Conservation (phyloP, 2,888 invertebrate genomes). For the Cecidostiba fungosa region DNA sequence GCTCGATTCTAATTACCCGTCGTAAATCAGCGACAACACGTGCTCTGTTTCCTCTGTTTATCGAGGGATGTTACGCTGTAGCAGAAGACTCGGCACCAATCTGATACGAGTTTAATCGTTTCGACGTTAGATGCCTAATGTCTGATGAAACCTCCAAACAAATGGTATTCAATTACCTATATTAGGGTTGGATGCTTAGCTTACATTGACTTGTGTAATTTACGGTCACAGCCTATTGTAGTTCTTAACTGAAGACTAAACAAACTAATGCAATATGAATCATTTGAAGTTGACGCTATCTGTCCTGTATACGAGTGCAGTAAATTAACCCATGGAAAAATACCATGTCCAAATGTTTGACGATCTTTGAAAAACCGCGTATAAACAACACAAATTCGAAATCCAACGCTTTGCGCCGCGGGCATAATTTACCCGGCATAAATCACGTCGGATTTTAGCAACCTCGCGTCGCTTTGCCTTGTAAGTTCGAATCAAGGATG, state of each 20-base stretch:
- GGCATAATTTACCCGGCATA: slow-evolving; percentile 54
- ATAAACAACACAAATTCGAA: background rate
- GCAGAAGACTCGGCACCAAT: slow-evolving; percentile 61
- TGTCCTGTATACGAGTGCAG: too few species aligned
- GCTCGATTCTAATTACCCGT: slow-evolving; percentile 78
- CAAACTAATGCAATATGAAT: too few species aligned
- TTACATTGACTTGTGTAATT: too few species aligned
- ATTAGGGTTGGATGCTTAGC: too few species aligned
- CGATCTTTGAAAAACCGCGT: background rate
- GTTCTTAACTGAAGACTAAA: too few species aligned
- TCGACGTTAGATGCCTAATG: slow-evolving; percentile 64
- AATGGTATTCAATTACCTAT: slow-evolving; percentile 10
- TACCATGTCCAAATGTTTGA: background rate
- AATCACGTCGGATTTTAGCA: slow-evolving; percentile 66
- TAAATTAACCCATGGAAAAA: too few species aligned
- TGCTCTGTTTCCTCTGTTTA: slow-evolving; percentile 78
- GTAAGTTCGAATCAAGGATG: slow-evolving; percentile 63
- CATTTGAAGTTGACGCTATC: too few species aligned
- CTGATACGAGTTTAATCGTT: slow-evolving; percentile 76
- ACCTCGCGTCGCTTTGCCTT: slow-evolving; percentile 68
- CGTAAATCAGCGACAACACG: slow-evolving; percentile 80
- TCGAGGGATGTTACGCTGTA: slow-evolving; percentile 67
- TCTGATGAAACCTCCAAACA: slow-evolving; percentile 59
- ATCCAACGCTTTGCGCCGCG: background rate
- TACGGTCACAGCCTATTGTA: too few species aligned